Evolutionary conservation across 2,888 invertebrate species (phyloP).

Genomic region (Leptura quadrifasciata): DNA sequence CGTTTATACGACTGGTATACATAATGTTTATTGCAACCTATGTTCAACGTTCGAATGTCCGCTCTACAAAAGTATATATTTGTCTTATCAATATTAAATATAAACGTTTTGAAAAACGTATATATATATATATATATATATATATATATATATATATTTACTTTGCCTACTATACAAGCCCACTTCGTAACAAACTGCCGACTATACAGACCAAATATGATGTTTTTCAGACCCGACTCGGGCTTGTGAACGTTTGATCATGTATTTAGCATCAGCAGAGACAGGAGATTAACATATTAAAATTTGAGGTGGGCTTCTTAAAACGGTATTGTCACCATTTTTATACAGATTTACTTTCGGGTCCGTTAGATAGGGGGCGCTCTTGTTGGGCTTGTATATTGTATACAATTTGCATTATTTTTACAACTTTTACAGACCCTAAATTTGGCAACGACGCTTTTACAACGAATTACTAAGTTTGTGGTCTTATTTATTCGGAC

Average conservation of each 20-base stretch:
- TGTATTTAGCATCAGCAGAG: background rate
- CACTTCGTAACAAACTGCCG: background rate
- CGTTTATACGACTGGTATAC: too few species aligned
- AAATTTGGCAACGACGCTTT: background rate
- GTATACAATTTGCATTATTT: background rate
- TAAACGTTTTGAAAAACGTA: too few species aligned
- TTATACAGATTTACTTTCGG: background rate
- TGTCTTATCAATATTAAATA: too few species aligned
- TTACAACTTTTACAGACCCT: background rate
- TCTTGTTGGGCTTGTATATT: background rate
- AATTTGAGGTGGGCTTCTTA: background rate
- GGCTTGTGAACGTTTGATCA: background rate
- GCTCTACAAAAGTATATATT: too few species aligned
- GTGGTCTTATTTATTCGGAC: background rate
- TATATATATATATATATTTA: background rate
- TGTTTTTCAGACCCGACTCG: background rate
- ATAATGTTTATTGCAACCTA: too few species aligned
- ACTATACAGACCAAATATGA: background rate
- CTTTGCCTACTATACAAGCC: background rate
- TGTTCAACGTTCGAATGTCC: too few species aligned
- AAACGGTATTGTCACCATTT: background rate
- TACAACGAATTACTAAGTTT: background rate
- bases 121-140: too few species aligned
- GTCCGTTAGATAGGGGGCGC: background rate
- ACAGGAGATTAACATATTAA: background rate